Conservation (phyloP, 2,797 vertebrate species). For the Cirrhinus mrigala region DNA sequence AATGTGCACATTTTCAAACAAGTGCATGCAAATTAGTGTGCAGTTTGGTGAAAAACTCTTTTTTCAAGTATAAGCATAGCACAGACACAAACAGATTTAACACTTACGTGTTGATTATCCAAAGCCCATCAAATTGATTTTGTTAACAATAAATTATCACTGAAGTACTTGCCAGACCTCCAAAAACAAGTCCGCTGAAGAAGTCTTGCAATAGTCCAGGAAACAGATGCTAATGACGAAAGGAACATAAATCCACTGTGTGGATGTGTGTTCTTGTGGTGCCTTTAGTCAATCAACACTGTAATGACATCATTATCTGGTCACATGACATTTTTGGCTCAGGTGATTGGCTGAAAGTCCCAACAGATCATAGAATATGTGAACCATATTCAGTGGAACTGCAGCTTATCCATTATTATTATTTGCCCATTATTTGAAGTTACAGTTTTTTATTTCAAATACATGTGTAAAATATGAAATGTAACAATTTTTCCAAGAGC, state of each 20-base stretch:
- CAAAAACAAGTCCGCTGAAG: not conserved
- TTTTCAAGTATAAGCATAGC: not conserved
- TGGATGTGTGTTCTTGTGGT: not conserved
- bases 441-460: not conserved
- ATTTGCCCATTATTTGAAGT: not conserved
- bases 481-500: not conserved
- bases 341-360: not conserved
- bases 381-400: not conserved
- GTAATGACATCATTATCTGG: not conserved
- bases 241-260: too few relatives aligned
- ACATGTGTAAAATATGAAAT: not conserved
- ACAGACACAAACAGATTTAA: not conserved
- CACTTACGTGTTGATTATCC: not conserved
- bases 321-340: not conserved
- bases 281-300: not conserved
- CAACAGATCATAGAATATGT: not conserved
- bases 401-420: not conserved
- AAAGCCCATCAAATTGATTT: slow-evolving; percentile 11
- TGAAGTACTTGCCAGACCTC: not conserved
- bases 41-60: not conserved
- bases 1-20: not conserved
- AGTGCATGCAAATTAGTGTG: slow-evolving; percentile 3
- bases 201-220: not conserved
- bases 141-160: not conserved
- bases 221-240: slow-evolving; percentile 2